Conservation (phyloP, 2,113 vertebrate genomes). For the Vicugna pacos region DNA sequence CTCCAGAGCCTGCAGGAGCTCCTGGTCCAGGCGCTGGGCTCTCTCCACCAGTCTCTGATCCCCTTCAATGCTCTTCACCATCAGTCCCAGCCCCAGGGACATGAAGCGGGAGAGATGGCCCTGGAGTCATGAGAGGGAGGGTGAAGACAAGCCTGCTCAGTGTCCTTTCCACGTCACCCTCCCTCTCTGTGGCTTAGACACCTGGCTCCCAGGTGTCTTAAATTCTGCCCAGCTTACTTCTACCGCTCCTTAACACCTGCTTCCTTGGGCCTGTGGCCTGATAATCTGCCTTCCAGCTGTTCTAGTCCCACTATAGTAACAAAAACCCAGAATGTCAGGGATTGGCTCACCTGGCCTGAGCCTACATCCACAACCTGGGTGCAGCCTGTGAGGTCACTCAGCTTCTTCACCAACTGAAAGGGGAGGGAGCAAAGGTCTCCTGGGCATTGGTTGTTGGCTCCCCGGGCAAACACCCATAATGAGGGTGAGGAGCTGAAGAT, state of each 20-base stretch:
- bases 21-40: conserved; percentile 89
- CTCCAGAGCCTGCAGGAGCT: conserved; percentile 87
- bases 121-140: conserved; percentile 78
- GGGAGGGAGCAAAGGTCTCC: neutral
- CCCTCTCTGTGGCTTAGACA: neutral
- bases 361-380: conserved; percentile 92
- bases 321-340: neutral
- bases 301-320: neutral
- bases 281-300: neutral
- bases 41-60: conserved; percentile 87
- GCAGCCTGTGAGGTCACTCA: conserved; percentile 90
- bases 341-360: conserved; percentile 93
- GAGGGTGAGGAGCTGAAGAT: neutral
- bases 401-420: conserved; percentile 90
- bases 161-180: neutral
- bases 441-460: neutral
- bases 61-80: conserved; percentile 92
- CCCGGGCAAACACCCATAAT: neutral
- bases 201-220: neutral
- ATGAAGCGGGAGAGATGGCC: conserved; percentile 95
- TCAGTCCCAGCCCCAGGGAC: conserved; percentile 91
- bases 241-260: neutral
- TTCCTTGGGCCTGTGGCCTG: neutral
- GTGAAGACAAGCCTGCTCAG: neutral
- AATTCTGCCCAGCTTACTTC: neutral